A percentile compares a stretch with the other conserved stretches of the same genome.
These are phyloP conservation scores for Harpalus rufipes DNA, from an alignment of 2,888 invertebrate genomes.

Conservation along the genomic window DNA sequence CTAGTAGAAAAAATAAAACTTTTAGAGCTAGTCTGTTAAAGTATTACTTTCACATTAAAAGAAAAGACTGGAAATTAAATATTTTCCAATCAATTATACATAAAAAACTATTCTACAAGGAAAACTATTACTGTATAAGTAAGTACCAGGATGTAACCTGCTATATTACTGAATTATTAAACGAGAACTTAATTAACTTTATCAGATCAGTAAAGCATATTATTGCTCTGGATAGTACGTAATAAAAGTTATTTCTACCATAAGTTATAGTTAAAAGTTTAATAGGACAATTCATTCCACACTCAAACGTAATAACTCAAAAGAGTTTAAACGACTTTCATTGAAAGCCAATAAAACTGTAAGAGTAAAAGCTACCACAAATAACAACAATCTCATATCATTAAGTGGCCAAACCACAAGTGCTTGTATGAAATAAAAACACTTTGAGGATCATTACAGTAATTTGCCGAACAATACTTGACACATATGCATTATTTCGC, in stretches of 20 bases:
- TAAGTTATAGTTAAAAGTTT: background rate
- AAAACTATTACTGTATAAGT: background rate
- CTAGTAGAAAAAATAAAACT: too few species aligned
- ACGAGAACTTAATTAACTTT: background rate
- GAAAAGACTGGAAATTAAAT: too few species aligned
- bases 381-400: conserved; percentile 7
- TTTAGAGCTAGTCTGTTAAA: too few species aligned
- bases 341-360: background rate
- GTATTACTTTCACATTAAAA: too few species aligned
- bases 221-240: background rate
- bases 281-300: background rate
- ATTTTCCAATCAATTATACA: background rate
- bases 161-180: background rate
- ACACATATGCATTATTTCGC: conserved; percentile 42
- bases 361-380: conserved; percentile 1
- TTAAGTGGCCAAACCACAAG: conserved; percentile 23
- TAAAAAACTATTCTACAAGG: background rate
- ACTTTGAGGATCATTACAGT: conserved; percentile 25
- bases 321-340: background rate
- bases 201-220: background rate
- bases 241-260: background rate
- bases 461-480: conserved; percentile 30
- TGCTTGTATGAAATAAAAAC: conserved; percentile 21
- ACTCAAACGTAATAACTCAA: conserved; percentile 6
- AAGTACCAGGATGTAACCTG: background rate